phyloP scores from a whole-genome alignment of 2,113 vertebrate species.

The Cinclus cinclus region DNA sequence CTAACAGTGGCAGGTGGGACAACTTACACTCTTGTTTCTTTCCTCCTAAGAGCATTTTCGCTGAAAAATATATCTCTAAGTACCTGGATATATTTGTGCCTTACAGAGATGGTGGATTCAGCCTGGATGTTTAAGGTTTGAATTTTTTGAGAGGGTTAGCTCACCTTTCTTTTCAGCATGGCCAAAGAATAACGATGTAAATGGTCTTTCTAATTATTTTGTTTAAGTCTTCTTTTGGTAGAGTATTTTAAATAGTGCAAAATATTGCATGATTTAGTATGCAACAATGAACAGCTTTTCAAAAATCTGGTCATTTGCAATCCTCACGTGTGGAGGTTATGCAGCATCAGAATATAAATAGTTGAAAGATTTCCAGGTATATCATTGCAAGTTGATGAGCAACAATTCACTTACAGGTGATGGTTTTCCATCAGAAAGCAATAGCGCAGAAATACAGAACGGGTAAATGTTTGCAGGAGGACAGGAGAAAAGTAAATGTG shows the following conservation, averaged over 20 bases:
- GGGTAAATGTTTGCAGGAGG: slow-evolving; percentile 16
- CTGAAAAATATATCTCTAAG: neutral
- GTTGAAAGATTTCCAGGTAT: neutral
- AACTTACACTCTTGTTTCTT: neutral
- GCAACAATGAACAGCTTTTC: neutral
- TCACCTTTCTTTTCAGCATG: neutral
- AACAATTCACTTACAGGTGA: neutral
- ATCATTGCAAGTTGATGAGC: neutral
- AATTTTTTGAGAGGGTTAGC: neutral
- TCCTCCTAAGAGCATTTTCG: neutral
- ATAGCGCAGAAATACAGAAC: neutral
- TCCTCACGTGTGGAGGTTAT: neutral
- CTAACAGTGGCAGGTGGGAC: neutral
- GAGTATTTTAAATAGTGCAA: neutral
- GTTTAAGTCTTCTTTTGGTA: neutral
- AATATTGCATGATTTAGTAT: neutral
- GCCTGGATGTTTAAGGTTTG: neutral
- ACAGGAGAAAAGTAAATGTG: neutral
- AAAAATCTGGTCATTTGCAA: neutral
- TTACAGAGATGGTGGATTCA: neutral
- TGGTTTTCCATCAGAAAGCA: neutral
- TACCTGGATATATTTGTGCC: neutral
- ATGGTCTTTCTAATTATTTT: neutral
- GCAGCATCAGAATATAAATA: neutral
- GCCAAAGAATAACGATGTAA: neutral